Conservation (phyloP, 2,113 vertebrate genomes). For the Cyanoderma ruficeps region DNA sequence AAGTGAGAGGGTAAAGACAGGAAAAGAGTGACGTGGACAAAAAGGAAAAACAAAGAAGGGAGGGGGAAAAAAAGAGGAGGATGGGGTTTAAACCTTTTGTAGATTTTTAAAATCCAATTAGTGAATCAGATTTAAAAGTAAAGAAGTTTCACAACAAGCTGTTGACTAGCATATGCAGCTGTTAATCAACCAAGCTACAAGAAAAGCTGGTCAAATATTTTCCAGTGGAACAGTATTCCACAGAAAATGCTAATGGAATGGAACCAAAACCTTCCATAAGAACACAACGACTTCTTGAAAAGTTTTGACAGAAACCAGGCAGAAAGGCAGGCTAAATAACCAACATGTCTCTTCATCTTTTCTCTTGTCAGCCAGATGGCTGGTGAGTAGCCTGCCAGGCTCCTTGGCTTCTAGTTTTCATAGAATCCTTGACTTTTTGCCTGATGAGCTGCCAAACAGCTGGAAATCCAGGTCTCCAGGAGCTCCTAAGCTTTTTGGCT, state of each 20-base stretch:
- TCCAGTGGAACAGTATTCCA: constrained; percentile 47
- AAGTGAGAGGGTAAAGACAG: neutral
- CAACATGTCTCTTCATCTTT: constrained; percentile 37
- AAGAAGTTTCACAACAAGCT: constrained; percentile 20
- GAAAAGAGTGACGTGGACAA: neutral
- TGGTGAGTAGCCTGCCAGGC: constrained; percentile 58
- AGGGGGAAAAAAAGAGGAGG: neutral
- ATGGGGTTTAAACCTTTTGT: neutral
- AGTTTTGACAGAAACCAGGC: constrained; percentile 67
- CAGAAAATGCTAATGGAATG: constrained; percentile 44
- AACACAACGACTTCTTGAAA: constrained; percentile 41
- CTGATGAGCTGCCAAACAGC: constrained; percentile 57
- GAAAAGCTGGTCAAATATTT: constrained; percentile 40
- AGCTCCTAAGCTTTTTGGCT: constrained; percentile 28
- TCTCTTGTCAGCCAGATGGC: constrained; percentile 60
- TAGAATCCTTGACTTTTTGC: constrained; percentile 45
- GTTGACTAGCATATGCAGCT: constrained; percentile 4
- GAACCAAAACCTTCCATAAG: constrained; percentile 55
- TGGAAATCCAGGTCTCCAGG: constrained; percentile 44
- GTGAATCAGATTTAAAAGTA: neutral
- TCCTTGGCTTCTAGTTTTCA: constrained; percentile 37
- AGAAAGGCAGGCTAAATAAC: constrained; percentile 52
- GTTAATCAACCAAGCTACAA: constrained; percentile 28
- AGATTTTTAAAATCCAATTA: neutral
- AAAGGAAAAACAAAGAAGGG: neutral